phyloP scores from a whole-genome alignment of 2,113 vertebrate genomes.

The Caloenas nicobarica region DNA sequence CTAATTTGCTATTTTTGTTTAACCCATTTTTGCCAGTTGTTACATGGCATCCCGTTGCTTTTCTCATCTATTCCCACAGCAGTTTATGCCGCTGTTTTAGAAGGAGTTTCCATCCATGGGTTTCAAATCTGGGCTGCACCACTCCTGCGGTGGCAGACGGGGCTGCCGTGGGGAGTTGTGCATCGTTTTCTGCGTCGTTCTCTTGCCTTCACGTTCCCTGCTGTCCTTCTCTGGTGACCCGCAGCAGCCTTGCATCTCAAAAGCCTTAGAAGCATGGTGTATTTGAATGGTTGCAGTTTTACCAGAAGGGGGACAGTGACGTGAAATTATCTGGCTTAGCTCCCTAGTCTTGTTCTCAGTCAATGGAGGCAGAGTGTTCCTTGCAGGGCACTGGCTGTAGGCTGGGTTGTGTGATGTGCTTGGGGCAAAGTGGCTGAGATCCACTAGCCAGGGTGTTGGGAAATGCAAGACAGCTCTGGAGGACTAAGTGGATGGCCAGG shows the following conservation, averaged over 20 bases:
- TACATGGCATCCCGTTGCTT: not conserved
- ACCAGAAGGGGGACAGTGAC: not conserved
- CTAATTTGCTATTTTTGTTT: slow-evolving; percentile 42
- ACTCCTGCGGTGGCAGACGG: not conserved
- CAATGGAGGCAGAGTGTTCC: not conserved
- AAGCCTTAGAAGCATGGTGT: not conserved
- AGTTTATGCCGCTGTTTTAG: not conserved
- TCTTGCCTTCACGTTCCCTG: not conserved
- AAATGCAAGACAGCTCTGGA: slow-evolving; percentile 7
- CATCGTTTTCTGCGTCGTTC: not conserved
- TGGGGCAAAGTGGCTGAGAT: not conserved
- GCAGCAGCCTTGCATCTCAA: not conserved
- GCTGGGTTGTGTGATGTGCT: not conserved
- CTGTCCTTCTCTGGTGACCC: not conserved
- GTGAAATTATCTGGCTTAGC: not conserved
- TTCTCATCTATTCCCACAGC: not conserved
- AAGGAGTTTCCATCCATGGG: not conserved
- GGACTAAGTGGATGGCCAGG: slow-evolving; percentile 31
- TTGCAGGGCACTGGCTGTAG: not conserved
- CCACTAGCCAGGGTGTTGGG: not conserved
- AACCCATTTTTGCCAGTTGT: slow-evolving; percentile 14
- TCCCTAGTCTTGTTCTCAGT: not conserved
- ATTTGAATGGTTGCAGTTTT: not conserved
- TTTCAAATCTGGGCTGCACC: not conserved
- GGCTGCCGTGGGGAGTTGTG: not conserved